These are phyloP conservation scores for Lepidocolaptes lacrymiger DNA, from an alignment of 2,797 vertebrate species.

Conservation along the genomic window DNA sequence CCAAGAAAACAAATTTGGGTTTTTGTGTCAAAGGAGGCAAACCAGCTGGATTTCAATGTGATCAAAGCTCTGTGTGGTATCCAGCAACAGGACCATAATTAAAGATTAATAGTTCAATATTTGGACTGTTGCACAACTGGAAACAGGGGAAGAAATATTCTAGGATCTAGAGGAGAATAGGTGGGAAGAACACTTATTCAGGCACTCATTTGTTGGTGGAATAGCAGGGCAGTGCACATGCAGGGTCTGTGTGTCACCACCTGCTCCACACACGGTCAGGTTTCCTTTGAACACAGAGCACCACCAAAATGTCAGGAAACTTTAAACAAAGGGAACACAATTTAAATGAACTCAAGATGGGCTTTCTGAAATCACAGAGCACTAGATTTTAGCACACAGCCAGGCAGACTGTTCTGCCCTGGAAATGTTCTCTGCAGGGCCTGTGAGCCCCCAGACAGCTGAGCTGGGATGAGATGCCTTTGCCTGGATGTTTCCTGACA, in stretches of 20 bases:
- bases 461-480: background rate
- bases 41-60: background rate
- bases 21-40: background rate
- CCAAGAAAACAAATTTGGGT: background rate
- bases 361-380: background rate
- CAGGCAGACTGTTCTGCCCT: background rate
- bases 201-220: background rate
- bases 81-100: background rate
- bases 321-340: background rate
- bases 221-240: background rate
- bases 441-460: background rate
- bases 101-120: background rate
- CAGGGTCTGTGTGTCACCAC: background rate
- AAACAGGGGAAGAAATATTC: background rate
- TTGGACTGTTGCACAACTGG: background rate
- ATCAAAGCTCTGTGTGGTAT: background rate
- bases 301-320: background rate
- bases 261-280: background rate
- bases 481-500: background rate
- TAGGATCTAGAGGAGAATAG: background rate
- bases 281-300: background rate
- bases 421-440: background rate
- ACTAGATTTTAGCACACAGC: background rate
- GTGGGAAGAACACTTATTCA: background rate
- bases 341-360: background rate